Base-by-base conservation (phyloP, 2,113 vertebrate species). In the Neopipo cinnamomea region DNA sequence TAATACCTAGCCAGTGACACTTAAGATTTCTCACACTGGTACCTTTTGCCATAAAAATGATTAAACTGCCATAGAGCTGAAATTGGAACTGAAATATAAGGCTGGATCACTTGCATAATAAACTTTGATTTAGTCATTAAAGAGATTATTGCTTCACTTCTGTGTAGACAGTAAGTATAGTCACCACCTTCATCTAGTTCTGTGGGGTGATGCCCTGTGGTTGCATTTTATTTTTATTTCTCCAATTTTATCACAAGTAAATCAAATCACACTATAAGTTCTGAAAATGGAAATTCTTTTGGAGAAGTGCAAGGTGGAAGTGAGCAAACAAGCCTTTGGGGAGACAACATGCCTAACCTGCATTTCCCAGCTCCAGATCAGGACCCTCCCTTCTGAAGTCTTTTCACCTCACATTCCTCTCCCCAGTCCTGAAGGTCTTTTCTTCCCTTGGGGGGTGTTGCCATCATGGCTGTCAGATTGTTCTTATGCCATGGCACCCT, bases 41-140 rank as follows among this genome's bases (percentile, higher is more conserved):
- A 89, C 52, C 39, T 88, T 82, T 93, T 95, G 83, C 76, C 77
- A 85, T 97, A 97, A 97, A 97, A 96, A 89, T 62, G 25, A 94
- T 96, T 84, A 88, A 93, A 94, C 72, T 94, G 89, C 76, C 52
- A 68, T 62, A 79, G 24, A 95, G 42, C 63, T 89, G 83, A 96
- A 95, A 95, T 52, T 89, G 47, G 61, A 96, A 93, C 73, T 88
- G 85, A 97, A 96, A 91, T 95, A 93, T 82, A 73, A 78, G 46
- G 13, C 39, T 93, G 61, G 62, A 94, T 91, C 88, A 88, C 33
- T 81, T 70, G 76, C 91, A 84, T 78, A 92, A 95, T 92, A 95
- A 96, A 95, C 93, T 94, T 94, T 95, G 91, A 92, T 96, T 96
- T 94, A 93, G 75, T 84, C 83, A 93, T 95, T 90, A 96, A 94